A percentile compares a stretch with the other conserved stretches of the same genome.
Evolutionary conservation across 23 tunicate species (phyloP).

Genomic region (Trididemnum miniatum): DNA sequence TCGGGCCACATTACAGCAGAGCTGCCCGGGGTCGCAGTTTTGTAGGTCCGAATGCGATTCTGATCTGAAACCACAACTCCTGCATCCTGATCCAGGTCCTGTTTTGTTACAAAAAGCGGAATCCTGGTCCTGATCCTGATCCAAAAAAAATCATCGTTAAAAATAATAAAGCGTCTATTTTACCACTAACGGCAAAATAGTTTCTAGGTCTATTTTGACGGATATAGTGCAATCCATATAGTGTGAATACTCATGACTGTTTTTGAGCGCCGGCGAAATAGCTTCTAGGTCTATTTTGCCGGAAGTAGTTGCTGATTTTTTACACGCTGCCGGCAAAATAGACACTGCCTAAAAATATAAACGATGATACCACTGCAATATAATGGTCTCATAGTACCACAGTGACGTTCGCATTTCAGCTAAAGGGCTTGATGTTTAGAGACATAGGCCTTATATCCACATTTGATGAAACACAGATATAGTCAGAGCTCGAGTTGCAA

Average conservation of each 20-base stretch:
- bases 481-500: no score
- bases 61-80: not conserved
- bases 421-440: not conserved
- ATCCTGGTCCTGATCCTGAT: slow-evolving; percentile 1
- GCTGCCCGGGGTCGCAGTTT: not conserved
- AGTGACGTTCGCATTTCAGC: not conserved
- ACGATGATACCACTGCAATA: not conserved
- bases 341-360: no score
- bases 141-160: not conserved
- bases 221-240: no score
- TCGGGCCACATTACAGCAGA: no score
- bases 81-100: not conserved
- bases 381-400: not conserved
- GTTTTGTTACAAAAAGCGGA: not conserved
- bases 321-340: no score
- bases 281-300: no score
- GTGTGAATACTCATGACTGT: no score
- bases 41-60: not conserved
- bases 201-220: no score
- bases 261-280: no score
- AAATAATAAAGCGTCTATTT: no score
- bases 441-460: not conserved
- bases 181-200: no score
- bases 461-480: not conserved
- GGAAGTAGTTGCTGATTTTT: no score